Conservation (phyloP, 2,113 vertebrate species). For the Silurus glanis region DNA sequence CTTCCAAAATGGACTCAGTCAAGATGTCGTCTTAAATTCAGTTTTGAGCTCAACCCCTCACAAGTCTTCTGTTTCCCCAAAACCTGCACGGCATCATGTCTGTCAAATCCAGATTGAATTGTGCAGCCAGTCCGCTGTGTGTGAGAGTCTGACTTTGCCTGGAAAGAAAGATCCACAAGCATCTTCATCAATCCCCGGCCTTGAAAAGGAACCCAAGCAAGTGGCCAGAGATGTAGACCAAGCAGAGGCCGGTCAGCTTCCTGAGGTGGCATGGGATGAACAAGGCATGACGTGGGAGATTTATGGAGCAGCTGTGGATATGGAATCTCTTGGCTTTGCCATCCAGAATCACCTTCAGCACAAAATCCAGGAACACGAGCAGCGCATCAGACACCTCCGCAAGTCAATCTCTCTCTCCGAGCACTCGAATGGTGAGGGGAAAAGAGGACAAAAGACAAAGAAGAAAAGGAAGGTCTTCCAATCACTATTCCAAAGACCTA, state of each 20-base stretch:
- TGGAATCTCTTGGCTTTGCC: slow-evolving; percentile 82
- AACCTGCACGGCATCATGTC: slow-evolving; percentile 56
- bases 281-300: slow-evolving; percentile 91
- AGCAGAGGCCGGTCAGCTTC: slow-evolving; percentile 61
- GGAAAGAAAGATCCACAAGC: slow-evolving; percentile 36
- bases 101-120: slow-evolving; percentile 65
- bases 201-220: slow-evolving; percentile 47
- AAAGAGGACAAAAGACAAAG: slow-evolving; percentile 55
- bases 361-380: slow-evolving; percentile 81
- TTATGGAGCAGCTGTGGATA: slow-evolving; percentile 82
- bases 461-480: slow-evolving; percentile 77
- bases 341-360: slow-evolving; percentile 87
- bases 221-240: slow-evolving; percentile 47
- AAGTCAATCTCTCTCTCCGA: slow-evolving; percentile 77
- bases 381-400: slow-evolving; percentile 71
- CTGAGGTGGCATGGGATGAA: slow-evolving; percentile 85
- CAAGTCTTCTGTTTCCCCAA: slow-evolving; percentile 36
- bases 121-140: slow-evolving; percentile 48
- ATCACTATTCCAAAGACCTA: slow-evolving; percentile 75
- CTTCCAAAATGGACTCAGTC: neutral
- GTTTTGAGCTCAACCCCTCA: slow-evolving; percentile 17
- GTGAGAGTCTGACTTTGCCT: neutral
- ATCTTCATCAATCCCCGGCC: neutral
- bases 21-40: slow-evolving; percentile 32
- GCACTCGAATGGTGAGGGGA: slow-evolving; percentile 70